Evolutionary conservation across 2,888 invertebrate species (phyloP), one percentile per base, ranked within the genome.

Genomic region (Acanthacorydalis orientalis): DNA sequence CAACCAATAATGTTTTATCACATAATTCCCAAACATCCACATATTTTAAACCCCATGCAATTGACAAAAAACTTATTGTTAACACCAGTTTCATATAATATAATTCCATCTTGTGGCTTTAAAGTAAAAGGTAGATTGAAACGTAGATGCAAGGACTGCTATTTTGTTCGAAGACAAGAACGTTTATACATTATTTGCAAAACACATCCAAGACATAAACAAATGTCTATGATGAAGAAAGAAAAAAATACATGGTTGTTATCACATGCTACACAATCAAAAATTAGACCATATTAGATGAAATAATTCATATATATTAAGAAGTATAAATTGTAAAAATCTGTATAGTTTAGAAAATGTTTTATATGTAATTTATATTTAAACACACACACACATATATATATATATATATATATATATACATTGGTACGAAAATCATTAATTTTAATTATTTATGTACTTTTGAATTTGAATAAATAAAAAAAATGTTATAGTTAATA

Each of bases 101-200:
- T 37, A 12, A 37, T 14, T 12, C 37, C n/a, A 37, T 12, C 12
- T 2, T 72, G 77, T 49, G 78, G 80, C 3, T 74, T 88, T 57
- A 89, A 90, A 71, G 74, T 81, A 3, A 83, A 77, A 59, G 83
- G 81, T 6, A 62, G 62, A 12, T 67, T 86, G 32, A 72, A 70
- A 49, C 70, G 77, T 47, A 75, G 90, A 38, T 91, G 91, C 59
- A 80, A 79, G 62, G 80, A 82, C 57, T 91, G 91, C 60, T 83
- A 80, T 57, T 72, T 82, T 57, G 79, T 84, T 10, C 67, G 72
- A 40, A 67, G 81, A 48, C 71, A 83, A 55, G 75, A 80, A 53
- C 72, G 83, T 49, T 59, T 76, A 54, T 83, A 77, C 62, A 77
- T 85, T 39, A 75, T 83, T 53, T 91, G 90, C 55, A 79, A 78